These are phyloP conservation scores for Monochamus alternatus DNA, from an alignment of 2,888 invertebrate genomes.

Conservation along the genomic window DNA sequence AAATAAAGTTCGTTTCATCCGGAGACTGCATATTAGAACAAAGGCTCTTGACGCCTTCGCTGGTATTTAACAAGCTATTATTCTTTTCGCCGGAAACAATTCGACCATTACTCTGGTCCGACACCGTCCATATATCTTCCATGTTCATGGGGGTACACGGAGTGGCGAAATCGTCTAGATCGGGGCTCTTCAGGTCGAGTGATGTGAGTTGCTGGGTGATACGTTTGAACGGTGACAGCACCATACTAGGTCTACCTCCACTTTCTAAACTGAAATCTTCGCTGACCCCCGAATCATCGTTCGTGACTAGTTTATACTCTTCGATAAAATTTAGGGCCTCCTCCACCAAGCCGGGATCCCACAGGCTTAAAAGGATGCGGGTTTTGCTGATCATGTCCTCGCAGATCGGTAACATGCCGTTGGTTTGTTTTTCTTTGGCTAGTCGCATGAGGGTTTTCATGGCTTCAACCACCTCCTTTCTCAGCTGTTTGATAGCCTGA, in stretches of 20 bases:
- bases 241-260: slow-evolving; percentile 62
- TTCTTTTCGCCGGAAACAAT: slow-evolving; percentile 40
- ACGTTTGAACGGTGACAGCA: slow-evolving; percentile 81
- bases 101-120: slow-evolving; percentile 54
- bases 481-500: slow-evolving; percentile 81
- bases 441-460: slow-evolving; percentile 84
- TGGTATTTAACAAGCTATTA: slow-evolving; percentile 65
- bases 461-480: slow-evolving; percentile 84
- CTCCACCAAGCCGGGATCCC: slow-evolving; percentile 90
- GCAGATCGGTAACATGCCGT: slow-evolving; percentile 83
- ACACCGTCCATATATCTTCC: slow-evolving; percentile 77
- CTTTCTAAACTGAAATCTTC: slow-evolving; percentile 66
- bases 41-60: slow-evolving; percentile 66
- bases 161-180: slow-evolving; percentile 81
- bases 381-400: slow-evolving; percentile 87
- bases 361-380: slow-evolving; percentile 84
- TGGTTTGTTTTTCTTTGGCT: slow-evolving; percentile 82
- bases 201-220: slow-evolving; percentile 84
- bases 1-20: slow-evolving; percentile 73
- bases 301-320: slow-evolving; percentile 77
- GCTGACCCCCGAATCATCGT: slow-evolving; percentile 67
- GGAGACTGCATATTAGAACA: slow-evolving; percentile 66
- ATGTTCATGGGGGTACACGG: slow-evolving; percentile 77
- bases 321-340: slow-evolving; percentile 89
- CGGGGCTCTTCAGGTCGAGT: slow-evolving; percentile 81